These are phyloP conservation scores for Centropristis striata DNA, from an alignment of 2,113 vertebrate genomes.

Conservation along the genomic window DNA sequence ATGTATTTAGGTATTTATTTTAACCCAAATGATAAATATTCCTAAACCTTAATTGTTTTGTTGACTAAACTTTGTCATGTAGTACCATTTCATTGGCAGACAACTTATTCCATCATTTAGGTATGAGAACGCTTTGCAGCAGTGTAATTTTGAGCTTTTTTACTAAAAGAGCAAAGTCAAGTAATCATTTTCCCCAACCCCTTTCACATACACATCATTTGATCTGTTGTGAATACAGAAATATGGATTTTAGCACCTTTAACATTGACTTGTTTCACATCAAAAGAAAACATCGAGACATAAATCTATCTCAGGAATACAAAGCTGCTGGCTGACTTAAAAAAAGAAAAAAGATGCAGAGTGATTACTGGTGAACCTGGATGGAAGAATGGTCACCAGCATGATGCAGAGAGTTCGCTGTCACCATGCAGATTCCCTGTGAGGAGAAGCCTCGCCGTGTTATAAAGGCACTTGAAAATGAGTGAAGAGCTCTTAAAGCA, in stretches of 20 bases:
- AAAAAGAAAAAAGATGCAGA: neutral
- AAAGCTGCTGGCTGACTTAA: neutral
- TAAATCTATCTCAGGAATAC: neutral
- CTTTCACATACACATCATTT: neutral
- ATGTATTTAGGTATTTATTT: no score
- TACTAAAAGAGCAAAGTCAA: neutral
- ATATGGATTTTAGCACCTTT: neutral
- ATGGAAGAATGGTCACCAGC: no score
- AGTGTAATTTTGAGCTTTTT: neutral
- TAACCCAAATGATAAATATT: no score
- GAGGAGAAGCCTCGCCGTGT: neutral
- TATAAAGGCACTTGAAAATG: constrained; percentile 32
- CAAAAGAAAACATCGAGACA: neutral
- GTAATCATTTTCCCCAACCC: neutral
- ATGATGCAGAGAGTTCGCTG: neutral
- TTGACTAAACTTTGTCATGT: no score
- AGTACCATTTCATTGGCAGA: no score
- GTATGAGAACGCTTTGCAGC: no score
- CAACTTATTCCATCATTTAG: no score
- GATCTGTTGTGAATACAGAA: no score
- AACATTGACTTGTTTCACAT: neutral
- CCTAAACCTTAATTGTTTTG: no score
- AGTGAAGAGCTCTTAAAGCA: constrained; percentile 67
- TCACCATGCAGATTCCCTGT: neutral
- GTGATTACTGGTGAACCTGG: neutral